Percentiles rank a stretch among this genome's conserved stretches.
These are phyloP conservation scores for Gari tellinella DNA, from an alignment of 2,888 invertebrate species.

Conservation along the genomic window DNA sequence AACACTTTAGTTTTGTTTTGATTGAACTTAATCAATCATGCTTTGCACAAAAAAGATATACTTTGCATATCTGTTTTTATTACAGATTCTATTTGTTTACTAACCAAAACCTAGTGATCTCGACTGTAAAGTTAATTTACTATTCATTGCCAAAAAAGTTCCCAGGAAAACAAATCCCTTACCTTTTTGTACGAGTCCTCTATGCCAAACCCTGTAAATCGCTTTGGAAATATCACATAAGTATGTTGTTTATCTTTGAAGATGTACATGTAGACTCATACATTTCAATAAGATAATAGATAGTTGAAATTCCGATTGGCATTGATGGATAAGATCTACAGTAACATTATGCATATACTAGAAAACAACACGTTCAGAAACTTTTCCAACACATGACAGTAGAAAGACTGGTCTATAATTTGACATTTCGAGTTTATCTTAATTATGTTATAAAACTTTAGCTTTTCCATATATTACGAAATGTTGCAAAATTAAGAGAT, in stretches of 20 bases:
- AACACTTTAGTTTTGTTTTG: too few species aligned
- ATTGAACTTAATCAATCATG: too few species aligned
- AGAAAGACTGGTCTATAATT: constrained; percentile 1
- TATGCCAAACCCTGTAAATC: neutral
- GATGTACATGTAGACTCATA: neutral
- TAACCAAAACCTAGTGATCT: too few species aligned
- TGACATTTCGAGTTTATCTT: neutral
- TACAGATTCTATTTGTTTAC: too few species aligned
- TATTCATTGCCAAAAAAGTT: too few species aligned
- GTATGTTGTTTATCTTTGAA: neutral
- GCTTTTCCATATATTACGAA: neutral
- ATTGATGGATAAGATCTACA: neutral
- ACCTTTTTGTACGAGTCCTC: too few species aligned
- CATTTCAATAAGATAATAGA: neutral
- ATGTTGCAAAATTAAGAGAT: neutral
- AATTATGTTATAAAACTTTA: neutral
- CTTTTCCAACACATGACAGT: constrained; percentile 1
- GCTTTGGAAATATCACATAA: neutral
- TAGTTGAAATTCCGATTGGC: too few species aligned
- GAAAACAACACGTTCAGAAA: constrained; percentile 1
- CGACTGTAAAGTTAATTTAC: too few species aligned
- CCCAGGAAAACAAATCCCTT: too few species aligned
- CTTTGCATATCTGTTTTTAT: too few species aligned
- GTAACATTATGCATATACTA: neutral
- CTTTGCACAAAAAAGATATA: too few species aligned